These are phyloP conservation scores for Tiliacea citrago DNA, from an alignment of 2,888 invertebrate species.

Conservation along the genomic window DNA sequence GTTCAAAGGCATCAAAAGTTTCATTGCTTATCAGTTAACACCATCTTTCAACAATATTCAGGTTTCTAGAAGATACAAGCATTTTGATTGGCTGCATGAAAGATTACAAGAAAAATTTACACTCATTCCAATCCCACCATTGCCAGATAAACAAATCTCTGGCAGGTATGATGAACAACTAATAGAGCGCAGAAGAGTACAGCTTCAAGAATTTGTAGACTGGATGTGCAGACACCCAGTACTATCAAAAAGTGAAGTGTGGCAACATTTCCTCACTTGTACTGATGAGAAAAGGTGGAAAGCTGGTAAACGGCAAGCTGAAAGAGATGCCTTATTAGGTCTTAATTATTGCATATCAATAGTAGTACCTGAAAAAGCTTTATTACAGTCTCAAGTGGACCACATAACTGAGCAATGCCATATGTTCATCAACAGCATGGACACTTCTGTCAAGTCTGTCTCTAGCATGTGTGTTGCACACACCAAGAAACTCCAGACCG, in stretches of 20 bases:
- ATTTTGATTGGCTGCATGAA: conserved; percentile 99
- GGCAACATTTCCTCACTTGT: conserved; percentile 99
- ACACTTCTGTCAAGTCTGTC: conserved; percentile 96
- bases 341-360: conserved; percentile 97
- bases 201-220: conserved; percentile 98
- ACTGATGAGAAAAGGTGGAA: conserved; percentile 99
- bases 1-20: conserved; percentile 99
- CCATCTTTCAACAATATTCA: conserved; percentile 98
- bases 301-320: conserved; percentile 98
- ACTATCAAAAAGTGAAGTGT: conserved; percentile 97
- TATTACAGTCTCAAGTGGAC: conserved; percentile 94
- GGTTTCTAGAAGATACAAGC: conserved; percentile 98
- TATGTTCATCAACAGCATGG: conserved; percentile 96
- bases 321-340: conserved; percentile 97
- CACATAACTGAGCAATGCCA: conserved; percentile 95
- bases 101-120: conserved; percentile 98
- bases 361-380: conserved; percentile 95
- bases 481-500: conserved; percentile 95
- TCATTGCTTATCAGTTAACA: conserved; percentile 98
- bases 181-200: conserved; percentile 98
- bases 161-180: conserved; percentile 99
- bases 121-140: conserved; percentile 98
- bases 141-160: conserved; percentile 99
- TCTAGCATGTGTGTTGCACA: conserved; percentile 95
- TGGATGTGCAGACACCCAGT: conserved; percentile 99